Base-by-base conservation (phyloP, 2,888 invertebrate genomes). In the Endotricha flammealis region DNA sequence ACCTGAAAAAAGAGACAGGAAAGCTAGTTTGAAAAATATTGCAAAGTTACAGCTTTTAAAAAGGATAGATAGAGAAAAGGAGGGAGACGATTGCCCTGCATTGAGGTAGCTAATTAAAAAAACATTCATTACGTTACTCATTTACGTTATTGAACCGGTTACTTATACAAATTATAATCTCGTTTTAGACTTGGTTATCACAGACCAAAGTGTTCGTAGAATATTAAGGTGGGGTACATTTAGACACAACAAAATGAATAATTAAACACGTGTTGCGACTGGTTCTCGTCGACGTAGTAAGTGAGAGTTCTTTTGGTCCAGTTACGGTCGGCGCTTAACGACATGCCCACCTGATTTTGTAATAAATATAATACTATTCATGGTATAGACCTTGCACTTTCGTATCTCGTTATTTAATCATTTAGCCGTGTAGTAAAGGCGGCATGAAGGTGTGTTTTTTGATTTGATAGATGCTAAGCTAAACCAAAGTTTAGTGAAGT, bases 191-290 rank as follows among this genome's bases (percentile, higher is more conserved):
- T 20, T 7, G 3, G n/a, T n/a, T 35, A 41, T 36, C 41, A 29
- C 36, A 39, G 13, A 12, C 13, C 12, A 29, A 2, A 20, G 20
- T 20, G n/a, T 7, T 20, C 33, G 20, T 22, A 29, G 42, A 39
- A 42, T 41, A 37, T 34, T 35, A 39, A 42, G 49, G 48, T 10
- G 44, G 39, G 45, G 45, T 44, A 35, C 45, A 23, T n/a, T 23
- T 23, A 9, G 4, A n/a, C 32, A 35, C 42, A 20, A 12, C 7
- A 27, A 44, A 50, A 58, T 53, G 45, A 53, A 60, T 55, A 53
- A 54, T 55, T 57, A 48, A 60, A 48, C 50, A 54, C 38, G 41
- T 42, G 31, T 23, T 23, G 13, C 20, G 29, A 16, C 30, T 39
- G 23, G 38, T 29, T 20, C 13, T 27, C 13, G 22, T 37, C 30